Conservation (phyloP, 2,888 invertebrate species). For the Tipula confusa region DNA sequence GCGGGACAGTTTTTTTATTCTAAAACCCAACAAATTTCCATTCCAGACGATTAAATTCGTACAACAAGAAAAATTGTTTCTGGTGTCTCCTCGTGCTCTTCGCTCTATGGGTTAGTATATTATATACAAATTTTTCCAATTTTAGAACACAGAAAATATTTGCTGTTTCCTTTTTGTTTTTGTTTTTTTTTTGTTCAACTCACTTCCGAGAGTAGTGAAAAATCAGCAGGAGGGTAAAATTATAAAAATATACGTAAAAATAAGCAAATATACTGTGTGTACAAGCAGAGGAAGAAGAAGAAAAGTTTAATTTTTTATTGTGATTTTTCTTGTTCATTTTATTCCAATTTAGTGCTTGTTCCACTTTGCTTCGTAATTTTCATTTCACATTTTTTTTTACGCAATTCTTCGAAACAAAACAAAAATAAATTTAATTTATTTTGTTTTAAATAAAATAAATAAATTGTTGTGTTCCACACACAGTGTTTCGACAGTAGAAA, state of each 20-base stretch:
- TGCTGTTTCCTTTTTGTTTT: neutral
- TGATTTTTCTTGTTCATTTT: conserved; percentile 4
- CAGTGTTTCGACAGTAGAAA: neutral
- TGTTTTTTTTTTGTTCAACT: neutral
- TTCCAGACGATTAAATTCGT: conserved; percentile 1
- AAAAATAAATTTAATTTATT: neutral
- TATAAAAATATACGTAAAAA: neutral
- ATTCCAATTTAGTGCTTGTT: conserved; percentile 6
- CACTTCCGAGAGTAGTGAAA: conserved; percentile 12
- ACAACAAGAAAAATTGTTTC: neutral
- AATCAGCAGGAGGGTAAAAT: conserved; percentile 20
- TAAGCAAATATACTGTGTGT: neutral
- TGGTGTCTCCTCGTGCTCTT: neutral
- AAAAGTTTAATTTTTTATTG: conserved; percentile 12
- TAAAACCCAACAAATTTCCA: neutral
- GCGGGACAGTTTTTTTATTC: neutral
- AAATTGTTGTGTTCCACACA: neutral
- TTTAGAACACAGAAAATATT: conserved; percentile 21
- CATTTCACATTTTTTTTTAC: neutral
- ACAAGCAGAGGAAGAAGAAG: neutral
- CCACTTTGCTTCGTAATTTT: neutral
- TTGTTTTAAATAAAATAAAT: neutral
- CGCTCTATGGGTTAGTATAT: neutral
- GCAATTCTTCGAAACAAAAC: conserved; percentile 8
- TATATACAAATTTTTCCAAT: neutral